Conservation (phyloP, 2,888 invertebrate species). For the Chymomyza amoena region DNA sequence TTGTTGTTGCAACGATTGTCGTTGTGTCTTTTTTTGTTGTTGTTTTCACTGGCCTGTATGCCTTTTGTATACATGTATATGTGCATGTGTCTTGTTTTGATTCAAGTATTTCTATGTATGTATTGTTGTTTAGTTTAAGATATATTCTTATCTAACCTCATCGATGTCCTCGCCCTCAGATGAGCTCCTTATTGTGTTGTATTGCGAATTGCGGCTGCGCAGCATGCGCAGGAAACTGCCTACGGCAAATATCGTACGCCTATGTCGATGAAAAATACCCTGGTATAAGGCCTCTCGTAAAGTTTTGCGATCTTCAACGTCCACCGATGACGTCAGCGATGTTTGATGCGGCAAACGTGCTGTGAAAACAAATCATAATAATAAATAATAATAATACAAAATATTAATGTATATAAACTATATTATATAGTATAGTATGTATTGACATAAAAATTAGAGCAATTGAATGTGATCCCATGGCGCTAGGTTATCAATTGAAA, state of each 20-base stretch:
- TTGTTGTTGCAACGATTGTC: neutral
- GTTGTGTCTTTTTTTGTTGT: neutral
- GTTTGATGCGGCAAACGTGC: constrained; percentile 82
- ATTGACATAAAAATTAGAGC: neutral
- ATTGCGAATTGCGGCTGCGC: constrained; percentile 86
- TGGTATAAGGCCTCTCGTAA: constrained; percentile 86
- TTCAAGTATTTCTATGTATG: neutral
- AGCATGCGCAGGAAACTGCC: constrained; percentile 88
- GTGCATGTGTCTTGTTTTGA: constrained; percentile 28
- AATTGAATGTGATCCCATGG: neutral
- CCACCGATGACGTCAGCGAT: constrained; percentile 82
- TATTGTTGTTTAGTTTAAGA: constrained; percentile 5
- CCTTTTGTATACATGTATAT: neutral
- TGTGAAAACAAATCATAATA: constrained; percentile 40
- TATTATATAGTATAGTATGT: neutral
- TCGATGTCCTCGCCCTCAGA: constrained; percentile 79
- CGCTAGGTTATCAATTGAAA: neutral
- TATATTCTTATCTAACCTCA: constrained; percentile 77
- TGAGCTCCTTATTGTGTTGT: constrained; percentile 84
- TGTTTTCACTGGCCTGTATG: neutral
- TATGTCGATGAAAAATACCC: constrained; percentile 88
- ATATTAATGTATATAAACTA: neutral
- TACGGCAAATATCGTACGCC: constrained; percentile 87
- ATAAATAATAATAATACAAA: neutral
- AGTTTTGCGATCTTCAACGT: constrained; percentile 85